These are phyloP conservation scores for Zosterops lateralis DNA, from an alignment of 2,113 vertebrate species.

Conservation along the genomic window DNA sequence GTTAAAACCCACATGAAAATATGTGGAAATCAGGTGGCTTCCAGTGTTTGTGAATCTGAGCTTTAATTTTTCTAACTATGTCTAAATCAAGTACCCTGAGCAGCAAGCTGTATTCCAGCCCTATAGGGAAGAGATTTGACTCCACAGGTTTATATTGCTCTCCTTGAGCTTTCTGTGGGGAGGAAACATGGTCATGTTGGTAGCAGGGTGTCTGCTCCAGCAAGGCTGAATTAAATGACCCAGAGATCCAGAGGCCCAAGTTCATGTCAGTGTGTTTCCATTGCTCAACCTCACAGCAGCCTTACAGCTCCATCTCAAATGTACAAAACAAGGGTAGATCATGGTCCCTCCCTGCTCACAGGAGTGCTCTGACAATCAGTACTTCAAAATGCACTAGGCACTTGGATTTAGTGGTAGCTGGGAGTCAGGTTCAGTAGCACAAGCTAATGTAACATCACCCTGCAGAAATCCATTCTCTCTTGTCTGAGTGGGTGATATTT, in stretches of 20 bases:
- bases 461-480: constrained; percentile 2
- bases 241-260: background rate
- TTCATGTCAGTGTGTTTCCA: background rate
- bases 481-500: background rate
- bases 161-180: background rate
- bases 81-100: background rate
- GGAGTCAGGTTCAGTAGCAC: background rate
- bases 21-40: background rate
- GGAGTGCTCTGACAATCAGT: background rate
- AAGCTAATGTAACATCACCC: background rate
- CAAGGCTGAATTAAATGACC: background rate
- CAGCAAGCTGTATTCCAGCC: background rate
- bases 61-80: background rate
- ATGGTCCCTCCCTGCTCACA: background rate
- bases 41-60: background rate
- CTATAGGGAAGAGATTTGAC: background rate
- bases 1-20: background rate
- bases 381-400: background rate
- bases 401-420: background rate
- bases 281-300: background rate
- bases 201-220: background rate
- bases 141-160: background rate
- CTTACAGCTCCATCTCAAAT: background rate
- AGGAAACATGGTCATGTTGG: accelerated
- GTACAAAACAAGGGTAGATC: background rate